Conservation (phyloP, 2,797 vertebrate species). For the Alosa sapidissima region DNA sequence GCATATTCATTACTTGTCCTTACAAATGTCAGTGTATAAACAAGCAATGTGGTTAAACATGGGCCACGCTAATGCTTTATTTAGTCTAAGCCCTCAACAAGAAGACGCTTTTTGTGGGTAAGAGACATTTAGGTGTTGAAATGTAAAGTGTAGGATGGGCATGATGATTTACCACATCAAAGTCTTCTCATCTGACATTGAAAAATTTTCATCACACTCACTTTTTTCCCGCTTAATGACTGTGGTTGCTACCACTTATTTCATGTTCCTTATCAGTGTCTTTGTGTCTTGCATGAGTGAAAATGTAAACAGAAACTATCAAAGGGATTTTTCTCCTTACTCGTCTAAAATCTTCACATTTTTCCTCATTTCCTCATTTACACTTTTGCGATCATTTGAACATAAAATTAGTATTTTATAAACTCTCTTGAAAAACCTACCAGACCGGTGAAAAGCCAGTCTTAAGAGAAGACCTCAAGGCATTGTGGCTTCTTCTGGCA, state of each 20-base stretch:
- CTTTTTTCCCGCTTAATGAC: conserved; percentile 25
- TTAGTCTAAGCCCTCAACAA: background rate
- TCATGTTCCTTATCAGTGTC: conserved; percentile 41
- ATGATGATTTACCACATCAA: conserved; percentile 38
- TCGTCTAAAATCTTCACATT: background rate
- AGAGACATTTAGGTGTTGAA: background rate
- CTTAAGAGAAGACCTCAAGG: background rate
- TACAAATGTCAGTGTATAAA: background rate
- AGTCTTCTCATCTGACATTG: background rate
- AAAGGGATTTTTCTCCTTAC: background rate
- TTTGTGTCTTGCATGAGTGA: conserved; percentile 31
- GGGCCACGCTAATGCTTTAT: background rate
- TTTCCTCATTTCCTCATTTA: background rate
- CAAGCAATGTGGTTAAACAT: background rate
- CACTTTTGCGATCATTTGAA: background rate
- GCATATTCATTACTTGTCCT: conserved; percentile 41
- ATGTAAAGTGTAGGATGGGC: conserved; percentile 24
- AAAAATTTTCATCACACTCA: conserved; percentile 27
- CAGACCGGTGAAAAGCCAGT: background rate
- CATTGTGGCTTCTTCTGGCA: conserved; percentile 62
- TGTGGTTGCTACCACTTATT: conserved; percentile 32
- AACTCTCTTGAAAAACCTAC: background rate
- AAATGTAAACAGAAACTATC: conserved; percentile 55
- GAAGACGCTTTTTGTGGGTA: background rate
- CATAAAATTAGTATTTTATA: background rate